These are phyloP conservation scores for Silurus meridionalis DNA, from an alignment of 2,113 vertebrate species.

Conservation along the genomic window DNA sequence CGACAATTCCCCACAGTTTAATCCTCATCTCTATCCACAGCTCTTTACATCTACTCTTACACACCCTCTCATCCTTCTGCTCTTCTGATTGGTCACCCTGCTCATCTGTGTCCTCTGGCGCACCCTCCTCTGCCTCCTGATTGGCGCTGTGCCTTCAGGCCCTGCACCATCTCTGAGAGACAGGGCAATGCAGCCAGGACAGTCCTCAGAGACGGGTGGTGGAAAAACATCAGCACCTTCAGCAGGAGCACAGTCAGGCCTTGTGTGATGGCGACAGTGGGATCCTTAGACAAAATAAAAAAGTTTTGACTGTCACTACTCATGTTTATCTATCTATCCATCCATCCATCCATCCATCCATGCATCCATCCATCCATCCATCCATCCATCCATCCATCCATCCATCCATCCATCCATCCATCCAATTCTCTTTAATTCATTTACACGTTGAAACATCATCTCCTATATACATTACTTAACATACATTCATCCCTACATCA, in stretches of 20 bases:
- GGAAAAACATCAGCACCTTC: constrained; percentile 72
- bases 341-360: background rate
- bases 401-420: background rate
- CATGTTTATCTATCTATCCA: background rate
- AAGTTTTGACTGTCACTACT: background rate
- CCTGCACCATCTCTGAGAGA: constrained; percentile 58
- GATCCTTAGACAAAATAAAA: constrained; percentile 59
- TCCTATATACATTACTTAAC: background rate
- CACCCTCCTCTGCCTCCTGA: constrained; percentile 61
- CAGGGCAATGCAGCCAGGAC: constrained; percentile 73
- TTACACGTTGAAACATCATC: background rate
- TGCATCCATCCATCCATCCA: background rate
- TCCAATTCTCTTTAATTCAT: background rate
- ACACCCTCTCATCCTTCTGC: constrained; percentile 48
- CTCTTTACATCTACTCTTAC: constrained; percentile 31
- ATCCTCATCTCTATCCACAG: constrained; percentile 70
- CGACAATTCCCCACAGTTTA: constrained; percentile 90
- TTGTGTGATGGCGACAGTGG: constrained; percentile 75
- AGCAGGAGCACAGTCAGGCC: constrained; percentile 67
- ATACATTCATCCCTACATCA: constrained; percentile 4
- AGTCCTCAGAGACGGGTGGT: constrained; percentile 71
- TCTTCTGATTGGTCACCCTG: constrained; percentile 24
- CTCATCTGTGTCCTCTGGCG: constrained; percentile 60
- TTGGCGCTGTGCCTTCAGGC: constrained; percentile 34
- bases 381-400: background rate